A percentile compares a stretch with the other conserved stretches of the same genome.
These are phyloP conservation scores for Diabrotica undecimpunctata DNA, from an alignment of 1,140 invertebrate species.

Conservation along the genomic window DNA sequence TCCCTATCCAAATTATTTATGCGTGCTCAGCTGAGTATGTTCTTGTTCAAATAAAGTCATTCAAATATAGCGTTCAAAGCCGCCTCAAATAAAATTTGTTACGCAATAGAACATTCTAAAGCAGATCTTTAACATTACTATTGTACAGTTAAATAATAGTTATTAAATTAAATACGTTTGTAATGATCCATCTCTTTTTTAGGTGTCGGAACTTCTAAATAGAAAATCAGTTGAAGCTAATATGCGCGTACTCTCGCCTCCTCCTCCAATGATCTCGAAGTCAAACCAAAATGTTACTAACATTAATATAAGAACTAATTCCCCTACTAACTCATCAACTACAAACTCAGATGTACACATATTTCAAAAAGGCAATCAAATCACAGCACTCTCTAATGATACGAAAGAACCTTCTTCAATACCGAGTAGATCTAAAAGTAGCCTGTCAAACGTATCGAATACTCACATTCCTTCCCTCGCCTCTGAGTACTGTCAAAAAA, in stretches of 20 bases:
- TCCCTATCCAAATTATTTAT: too few relatives aligned
- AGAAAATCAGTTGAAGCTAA: slow-evolving; percentile 29
- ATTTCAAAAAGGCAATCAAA: slow-evolving; percentile 60
- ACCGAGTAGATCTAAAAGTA: slow-evolving; percentile 53
- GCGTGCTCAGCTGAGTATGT: too few relatives aligned
- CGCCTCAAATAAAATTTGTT: too few relatives aligned
- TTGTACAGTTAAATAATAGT: too few relatives aligned
- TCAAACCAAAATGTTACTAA: slow-evolving; percentile 57
- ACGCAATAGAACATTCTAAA: too few relatives aligned
- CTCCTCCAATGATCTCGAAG: slow-evolving; percentile 45
- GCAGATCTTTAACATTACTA: too few relatives aligned
- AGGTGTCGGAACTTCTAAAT: slow-evolving; percentile 43
- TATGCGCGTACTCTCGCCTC: slow-evolving; percentile 30
- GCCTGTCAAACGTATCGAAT: slow-evolving; percentile 53
- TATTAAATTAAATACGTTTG: neutral
- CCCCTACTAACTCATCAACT: slow-evolving; percentile 38
- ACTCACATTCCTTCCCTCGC: slow-evolving; percentile 44
- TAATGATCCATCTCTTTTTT: slow-evolving; percentile 16
- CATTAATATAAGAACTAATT: slow-evolving; percentile 53
- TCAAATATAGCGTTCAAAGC: too few relatives aligned
- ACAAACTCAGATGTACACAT: slow-evolving; percentile 53
- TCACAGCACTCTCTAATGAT: slow-evolving; percentile 56
- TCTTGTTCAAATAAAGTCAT: too few relatives aligned
- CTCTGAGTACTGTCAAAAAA: slow-evolving; percentile 42
- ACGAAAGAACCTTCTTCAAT: slow-evolving; percentile 49